Evolutionary conservation across 2,888 invertebrate species (phyloP), one percentile per base, ranked within the genome.

Genomic region (Hemaris fuciformis): DNA sequence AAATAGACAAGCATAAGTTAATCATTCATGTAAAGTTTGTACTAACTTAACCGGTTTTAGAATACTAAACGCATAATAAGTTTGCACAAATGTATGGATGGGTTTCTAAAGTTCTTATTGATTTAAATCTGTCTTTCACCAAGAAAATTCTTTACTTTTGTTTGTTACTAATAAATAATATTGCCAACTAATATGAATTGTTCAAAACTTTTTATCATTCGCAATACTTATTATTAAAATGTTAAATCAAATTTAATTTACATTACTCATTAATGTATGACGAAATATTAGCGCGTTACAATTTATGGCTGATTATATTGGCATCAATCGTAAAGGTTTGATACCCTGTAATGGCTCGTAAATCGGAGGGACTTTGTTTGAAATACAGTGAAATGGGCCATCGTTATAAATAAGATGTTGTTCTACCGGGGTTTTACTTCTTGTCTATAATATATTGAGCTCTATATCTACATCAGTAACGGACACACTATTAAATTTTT

Each of bases 281-380:
- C 69, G 73, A 67, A 78, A 76, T 70, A 64, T 73, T 61, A 72
- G 63, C 66, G 43, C 64, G 64, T 66, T 66, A 67, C 68, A 72
- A 67, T 73, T 72, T 74, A 73, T 71, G 63, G 59, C 53, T 73
- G 77, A 77, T 81, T 77, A 73, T 74, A 75, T 74, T 76, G 71
- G 76, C 74, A 74, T 72, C 69, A 70, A 67, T 64, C 62, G 67
- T 69, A 69, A 73, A 72, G 68, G 71, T 75, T 75, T 66, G 74
- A 71, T 74, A 65, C 64, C 71, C 74, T 64, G 63, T 64, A 66
- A 59, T 62, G 66, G 71, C 65, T 72, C 73, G 73, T 81, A 80
- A 80, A 81, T 76, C 74, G 62, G 64, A 70, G 72, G 69, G 77
- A 76, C 75, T 76, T 74, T 74, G 73, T 70, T 70, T 64, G 71